phyloP scores from a whole-genome alignment of 2,797 vertebrate species.

The Bufotes viridis region DNA sequence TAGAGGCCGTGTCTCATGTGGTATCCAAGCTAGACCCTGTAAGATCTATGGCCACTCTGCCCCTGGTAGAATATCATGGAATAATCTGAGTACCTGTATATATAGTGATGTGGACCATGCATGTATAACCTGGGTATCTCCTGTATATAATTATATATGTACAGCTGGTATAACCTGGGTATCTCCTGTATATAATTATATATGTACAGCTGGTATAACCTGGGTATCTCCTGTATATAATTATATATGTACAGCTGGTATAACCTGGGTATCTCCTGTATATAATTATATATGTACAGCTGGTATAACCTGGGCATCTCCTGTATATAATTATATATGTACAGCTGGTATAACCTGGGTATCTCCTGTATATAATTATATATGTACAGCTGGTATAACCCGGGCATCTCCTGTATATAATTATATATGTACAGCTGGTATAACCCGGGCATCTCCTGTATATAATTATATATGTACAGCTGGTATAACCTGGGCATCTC shows the following conservation, averaged over 20 bases:
- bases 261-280: background rate
- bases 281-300: background rate
- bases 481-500: background rate
- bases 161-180: background rate
- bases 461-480: background rate
- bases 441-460: background rate
- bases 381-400: background rate
- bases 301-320: background rate
- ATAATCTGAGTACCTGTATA: background rate
- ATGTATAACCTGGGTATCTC: background rate
- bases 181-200: background rate
- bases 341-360: background rate
- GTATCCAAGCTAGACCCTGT: too few species aligned
- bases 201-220: background rate
- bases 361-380: background rate
- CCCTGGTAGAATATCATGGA: too few species aligned
- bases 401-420: background rate
- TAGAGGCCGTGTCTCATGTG: too few species aligned
- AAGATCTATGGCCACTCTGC: too few species aligned
- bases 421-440: background rate
- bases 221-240: background rate
- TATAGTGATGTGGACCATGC: background rate
- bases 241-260: background rate
- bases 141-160: background rate
- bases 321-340: background rate